phyloP scores from a whole-genome alignment of 2,797 vertebrate species.

The Pterois miles region DNA sequence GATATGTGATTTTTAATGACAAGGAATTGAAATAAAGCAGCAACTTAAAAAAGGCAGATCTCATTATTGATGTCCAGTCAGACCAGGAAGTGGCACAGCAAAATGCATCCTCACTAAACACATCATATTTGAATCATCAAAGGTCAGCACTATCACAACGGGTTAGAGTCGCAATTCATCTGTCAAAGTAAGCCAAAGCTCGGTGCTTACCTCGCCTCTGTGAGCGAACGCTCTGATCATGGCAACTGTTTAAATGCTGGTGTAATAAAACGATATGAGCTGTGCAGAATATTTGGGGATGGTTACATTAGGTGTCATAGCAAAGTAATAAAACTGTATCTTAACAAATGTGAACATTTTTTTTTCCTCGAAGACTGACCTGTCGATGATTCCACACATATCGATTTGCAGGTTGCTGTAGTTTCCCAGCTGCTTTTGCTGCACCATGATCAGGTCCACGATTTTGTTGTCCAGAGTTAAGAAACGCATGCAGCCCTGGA shows the following conservation, averaged over 20 bases:
- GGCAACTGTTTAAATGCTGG: not conserved
- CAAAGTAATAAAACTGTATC: not conserved
- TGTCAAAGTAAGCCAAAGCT: not conserved
- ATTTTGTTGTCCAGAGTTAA: slow-evolving; percentile 79
- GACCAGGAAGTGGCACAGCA: not conserved
- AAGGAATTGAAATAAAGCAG: not conserved
- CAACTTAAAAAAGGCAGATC: not conserved
- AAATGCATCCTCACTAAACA: not conserved
- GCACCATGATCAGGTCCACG: slow-evolving; percentile 89
- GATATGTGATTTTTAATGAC: not conserved
- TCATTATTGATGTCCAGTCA: not conserved
- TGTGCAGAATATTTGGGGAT: not conserved
- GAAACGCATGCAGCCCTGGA: slow-evolving; percentile 93
- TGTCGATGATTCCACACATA: slow-evolving; percentile 93
- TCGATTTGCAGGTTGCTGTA: slow-evolving; percentile 93
- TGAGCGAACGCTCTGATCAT: not conserved
- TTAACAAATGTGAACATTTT: not conserved
- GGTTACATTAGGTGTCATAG: not conserved
- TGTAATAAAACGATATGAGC: not conserved
- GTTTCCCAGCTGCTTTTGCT: slow-evolving; percentile 87
- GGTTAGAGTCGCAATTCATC: not conserved
- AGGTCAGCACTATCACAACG: not conserved
- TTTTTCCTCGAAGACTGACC: slow-evolving; percentile 80
- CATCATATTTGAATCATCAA: not conserved
- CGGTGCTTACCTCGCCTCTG: not conserved